These are phyloP conservation scores for Cyanocitta stelleri DNA, from an alignment of 2,113 vertebrate species.

Conservation along the genomic window DNA sequence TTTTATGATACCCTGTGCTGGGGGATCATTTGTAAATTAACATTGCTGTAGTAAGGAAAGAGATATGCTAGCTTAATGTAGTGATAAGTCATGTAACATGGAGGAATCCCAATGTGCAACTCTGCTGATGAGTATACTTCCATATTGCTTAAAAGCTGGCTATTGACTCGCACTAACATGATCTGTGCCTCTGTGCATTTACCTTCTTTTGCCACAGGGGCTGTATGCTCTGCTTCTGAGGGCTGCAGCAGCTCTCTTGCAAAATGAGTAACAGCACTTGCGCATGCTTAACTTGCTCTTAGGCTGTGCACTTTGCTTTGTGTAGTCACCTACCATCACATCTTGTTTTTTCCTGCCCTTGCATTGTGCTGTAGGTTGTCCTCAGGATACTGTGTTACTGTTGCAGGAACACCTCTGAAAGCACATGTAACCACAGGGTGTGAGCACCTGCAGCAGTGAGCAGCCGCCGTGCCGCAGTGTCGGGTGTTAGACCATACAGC, in stretches of 20 bases:
- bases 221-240: not conserved
- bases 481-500: accelerated
- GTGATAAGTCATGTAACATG: not conserved
- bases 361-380: not conserved
- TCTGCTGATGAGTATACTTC: not conserved
- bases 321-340: not conserved
- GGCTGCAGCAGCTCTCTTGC: not conserved
- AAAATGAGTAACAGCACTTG: not conserved
- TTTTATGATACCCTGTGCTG: not conserved
- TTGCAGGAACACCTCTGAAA: not conserved
- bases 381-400: not conserved
- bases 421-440: accelerated
- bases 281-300: accelerated
- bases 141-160: not conserved
- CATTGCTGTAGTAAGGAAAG: not conserved
- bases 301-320: not conserved
- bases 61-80: not conserved
- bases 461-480: accelerated
- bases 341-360: not conserved
- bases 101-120: not conserved
- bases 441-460: not conserved
- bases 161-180: not conserved
- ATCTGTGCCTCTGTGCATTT: not conserved
- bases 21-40: not conserved
- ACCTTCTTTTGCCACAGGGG: not conserved